A percentile compares a stretch with the other conserved stretches of the same genome.
phyloP scores from a whole-genome alignment of 2,888 invertebrate species.

The Lasioglossum vierecki region DNA sequence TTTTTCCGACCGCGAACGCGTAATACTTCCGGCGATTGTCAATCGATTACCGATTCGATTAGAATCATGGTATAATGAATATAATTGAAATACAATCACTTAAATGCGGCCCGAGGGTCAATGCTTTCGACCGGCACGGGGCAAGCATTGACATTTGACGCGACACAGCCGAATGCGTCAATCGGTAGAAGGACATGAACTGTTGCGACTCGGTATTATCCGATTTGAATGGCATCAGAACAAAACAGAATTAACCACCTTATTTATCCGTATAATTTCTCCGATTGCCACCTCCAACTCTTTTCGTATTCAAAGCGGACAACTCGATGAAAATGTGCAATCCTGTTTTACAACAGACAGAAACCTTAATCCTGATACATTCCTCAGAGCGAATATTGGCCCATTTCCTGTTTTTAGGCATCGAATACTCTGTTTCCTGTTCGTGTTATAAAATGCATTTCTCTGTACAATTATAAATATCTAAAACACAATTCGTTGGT shows the following conservation, averaged over 20 bases:
- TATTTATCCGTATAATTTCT: neutral
- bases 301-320: too few species aligned
- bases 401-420: too few species aligned
- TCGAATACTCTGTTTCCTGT: too few species aligned
- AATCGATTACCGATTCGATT: constrained; percentile 78
- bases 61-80: constrained; percentile 74
- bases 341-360: too few species aligned
- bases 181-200: constrained; percentile 32
- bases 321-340: too few species aligned
- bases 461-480: too few species aligned
- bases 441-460: too few species aligned
- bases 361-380: too few species aligned
- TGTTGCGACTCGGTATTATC: neutral
- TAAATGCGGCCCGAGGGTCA: constrained; percentile 75
- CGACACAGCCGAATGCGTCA: constrained; percentile 23
- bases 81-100: constrained; percentile 82
- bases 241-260: neutral
- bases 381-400: too few species aligned
- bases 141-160: constrained; percentile 74
- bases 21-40: constrained; percentile 80
- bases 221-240: neutral
- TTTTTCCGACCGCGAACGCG: neutral
- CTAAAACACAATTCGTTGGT: too few species aligned
- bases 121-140: constrained; percentile 66
- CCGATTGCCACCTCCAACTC: neutral